Base-by-base conservation (phyloP, 2,888 invertebrate species). In the Colletes collaris region DNA sequence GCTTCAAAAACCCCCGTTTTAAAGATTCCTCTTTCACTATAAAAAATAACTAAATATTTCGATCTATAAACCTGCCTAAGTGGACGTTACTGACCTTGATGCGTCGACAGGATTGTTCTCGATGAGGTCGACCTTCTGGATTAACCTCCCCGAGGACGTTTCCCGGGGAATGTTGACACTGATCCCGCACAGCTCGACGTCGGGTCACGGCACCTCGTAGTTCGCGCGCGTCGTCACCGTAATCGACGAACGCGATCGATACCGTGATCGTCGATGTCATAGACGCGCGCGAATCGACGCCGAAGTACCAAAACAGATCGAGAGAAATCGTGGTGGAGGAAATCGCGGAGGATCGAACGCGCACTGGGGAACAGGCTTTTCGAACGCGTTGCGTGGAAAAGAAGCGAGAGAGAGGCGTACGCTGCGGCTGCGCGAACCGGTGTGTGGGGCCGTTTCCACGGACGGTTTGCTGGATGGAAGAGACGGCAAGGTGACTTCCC, bases 381-480 rank as follows among this genome's bases (percentile, higher is more conserved):
- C 40, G 58, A 8, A 19, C 46, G 52, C 64, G 73, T 46, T 10
- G 44, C 53, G 72, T 50, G 66, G 56, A 56, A 68, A 82, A 71
- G 69, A 76, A 82, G 70, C 74, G 73, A 84, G 86, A 89, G 89
- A 84, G 86, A 90, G 89, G 90, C 90, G 90, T 89, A 90, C 92
- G 90, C 85, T 90, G 92, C 92, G 92, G 89, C 91, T 92, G 92
- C 92, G 91, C 91, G 91, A 90, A 92, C 90, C 91, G 90, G 90
- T 92, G 90, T 92, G 92, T 62, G 79, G 87, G 77, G 70, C 78
- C 79, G 86, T 83, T 85, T 78, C 81, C 63, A 69, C 65, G 68
- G 56, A 55, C 74, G 79, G 55, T 60, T 50, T 63, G 68, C 83
- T 63, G 70, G 84, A 73, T 77, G 86, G 74, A 84, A 86, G 71